phyloP scores from a whole-genome alignment of 2,797 vertebrate species.

The Falco concolor region DNA sequence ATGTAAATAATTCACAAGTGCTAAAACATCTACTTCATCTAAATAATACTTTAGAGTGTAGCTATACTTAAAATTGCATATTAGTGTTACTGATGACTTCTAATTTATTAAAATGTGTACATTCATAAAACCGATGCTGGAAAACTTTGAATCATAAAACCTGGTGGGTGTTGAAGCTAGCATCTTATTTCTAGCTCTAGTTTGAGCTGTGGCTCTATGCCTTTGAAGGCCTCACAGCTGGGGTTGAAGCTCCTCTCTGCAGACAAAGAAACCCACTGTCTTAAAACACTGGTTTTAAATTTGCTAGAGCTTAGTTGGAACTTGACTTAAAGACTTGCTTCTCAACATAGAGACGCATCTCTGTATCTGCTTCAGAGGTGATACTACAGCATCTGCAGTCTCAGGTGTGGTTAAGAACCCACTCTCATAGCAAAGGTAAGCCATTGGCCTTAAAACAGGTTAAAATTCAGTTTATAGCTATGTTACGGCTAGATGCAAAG shows the following conservation, averaged over 20 bases:
- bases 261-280: neutral
- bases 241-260: neutral
- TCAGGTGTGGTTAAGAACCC: neutral
- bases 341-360: neutral
- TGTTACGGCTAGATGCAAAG: neutral
- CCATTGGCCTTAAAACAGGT: neutral
- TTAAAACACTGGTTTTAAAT: constrained; percentile 23
- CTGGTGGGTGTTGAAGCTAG: neutral
- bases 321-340: neutral
- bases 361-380: neutral
- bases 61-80: constrained; percentile 7
- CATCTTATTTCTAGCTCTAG: neutral
- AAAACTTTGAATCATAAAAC: constrained; percentile 4
- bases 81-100: neutral
- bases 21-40: neutral
- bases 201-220: neutral
- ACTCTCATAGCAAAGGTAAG: constrained; percentile 16
- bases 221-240: constrained; percentile 50
- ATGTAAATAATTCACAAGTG: constrained; percentile 28
- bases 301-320: neutral
- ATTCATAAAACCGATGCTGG: neutral
- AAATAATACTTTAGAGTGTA: neutral
- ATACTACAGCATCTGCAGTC: neutral
- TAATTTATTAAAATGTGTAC: constrained; percentile 18
- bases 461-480: neutral